Evolutionary conservation across 2,113 vertebrate species (phyloP).

Genomic region (Aspidoscelis tigris): DNA sequence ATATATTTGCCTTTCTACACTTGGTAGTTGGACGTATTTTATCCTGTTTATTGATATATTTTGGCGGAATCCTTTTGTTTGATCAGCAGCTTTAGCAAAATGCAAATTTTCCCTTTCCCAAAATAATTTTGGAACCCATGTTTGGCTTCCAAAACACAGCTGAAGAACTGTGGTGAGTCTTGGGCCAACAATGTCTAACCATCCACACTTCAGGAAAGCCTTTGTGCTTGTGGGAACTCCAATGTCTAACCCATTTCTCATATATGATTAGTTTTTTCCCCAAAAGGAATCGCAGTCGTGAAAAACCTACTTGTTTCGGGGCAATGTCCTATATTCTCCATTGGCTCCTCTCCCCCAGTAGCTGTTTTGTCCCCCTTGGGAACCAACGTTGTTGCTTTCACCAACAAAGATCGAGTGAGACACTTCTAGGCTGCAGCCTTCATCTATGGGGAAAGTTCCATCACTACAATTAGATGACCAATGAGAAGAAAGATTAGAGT

Average conservation of each 20-base stretch:
- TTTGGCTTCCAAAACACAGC: no score
- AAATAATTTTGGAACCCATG: no score
- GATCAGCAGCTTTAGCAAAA: no score
- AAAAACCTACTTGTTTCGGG: conserved; percentile 73
- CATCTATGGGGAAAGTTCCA: conserved; percentile 67
- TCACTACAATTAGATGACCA: conserved; percentile 55
- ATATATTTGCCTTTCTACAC: no score
- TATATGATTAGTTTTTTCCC: not conserved
- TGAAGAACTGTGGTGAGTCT: no score
- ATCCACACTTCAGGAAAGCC: not conserved
- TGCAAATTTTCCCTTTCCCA: no score
- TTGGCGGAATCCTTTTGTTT: no score
- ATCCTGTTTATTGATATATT: no score
- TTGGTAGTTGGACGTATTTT: no score
- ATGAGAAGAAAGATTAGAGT: conserved; percentile 8
- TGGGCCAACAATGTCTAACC: no score
- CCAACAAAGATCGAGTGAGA: conserved; percentile 65
- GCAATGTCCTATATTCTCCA: conserved; percentile 66
- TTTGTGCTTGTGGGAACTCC: conserved; percentile 15
- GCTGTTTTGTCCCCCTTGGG: conserved; percentile 68
- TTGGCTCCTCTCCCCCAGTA: conserved; percentile 72
- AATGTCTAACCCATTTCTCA: conserved; percentile 18
- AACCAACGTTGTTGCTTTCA: conserved; percentile 68
- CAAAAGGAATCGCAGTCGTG: conserved; percentile 29
- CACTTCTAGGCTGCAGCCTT: conserved; percentile 66